phyloP scores from a whole-genome alignment of 2,797 vertebrate species.

The Darevskia nairensis region DNA sequence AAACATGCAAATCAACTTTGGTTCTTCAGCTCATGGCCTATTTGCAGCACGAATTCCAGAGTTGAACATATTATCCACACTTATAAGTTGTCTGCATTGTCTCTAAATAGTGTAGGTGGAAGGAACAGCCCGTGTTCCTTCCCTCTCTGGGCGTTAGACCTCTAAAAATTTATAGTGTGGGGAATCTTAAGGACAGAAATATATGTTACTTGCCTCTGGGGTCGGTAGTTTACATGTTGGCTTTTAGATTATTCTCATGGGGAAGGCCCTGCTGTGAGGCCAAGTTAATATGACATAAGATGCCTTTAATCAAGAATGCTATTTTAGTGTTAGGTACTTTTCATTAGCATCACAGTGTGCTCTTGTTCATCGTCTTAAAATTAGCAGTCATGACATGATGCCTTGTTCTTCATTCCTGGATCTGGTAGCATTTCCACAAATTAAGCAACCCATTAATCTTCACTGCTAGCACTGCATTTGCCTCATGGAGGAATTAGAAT shows the following conservation, averaged over 20 bases:
- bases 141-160: not conserved
- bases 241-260: constrained; percentile 31
- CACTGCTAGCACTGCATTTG: constrained; percentile 47
- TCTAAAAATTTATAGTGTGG: constrained; percentile 20
- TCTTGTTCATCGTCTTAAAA: constrained; percentile 29
- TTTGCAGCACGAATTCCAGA: not conserved
- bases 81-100: not conserved
- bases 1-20: not conserved
- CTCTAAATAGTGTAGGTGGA: not conserved
- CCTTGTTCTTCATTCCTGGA: constrained; percentile 28
- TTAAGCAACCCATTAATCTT: constrained; percentile 53
- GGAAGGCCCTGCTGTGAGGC: constrained; percentile 18
- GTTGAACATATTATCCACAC: not conserved
- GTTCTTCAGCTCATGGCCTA: not conserved
- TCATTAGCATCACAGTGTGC: constrained; percentile 27
- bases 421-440: constrained; percentile 43
- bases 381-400: constrained; percentile 22
- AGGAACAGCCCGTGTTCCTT: not conserved
- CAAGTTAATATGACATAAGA: constrained; percentile 35
- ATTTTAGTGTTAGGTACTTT: constrained; percentile 16
- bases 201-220: constrained; percentile 27
- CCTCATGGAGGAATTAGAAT: constrained; percentile 47
- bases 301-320: constrained; percentile 18
- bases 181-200: constrained; percentile 34
- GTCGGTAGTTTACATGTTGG: constrained; percentile 16